Evolutionary conservation across 2,888 invertebrate species (phyloP), one percentile per base, ranked within the genome.

Genomic region (Sphaeridia pumilis): DNA sequence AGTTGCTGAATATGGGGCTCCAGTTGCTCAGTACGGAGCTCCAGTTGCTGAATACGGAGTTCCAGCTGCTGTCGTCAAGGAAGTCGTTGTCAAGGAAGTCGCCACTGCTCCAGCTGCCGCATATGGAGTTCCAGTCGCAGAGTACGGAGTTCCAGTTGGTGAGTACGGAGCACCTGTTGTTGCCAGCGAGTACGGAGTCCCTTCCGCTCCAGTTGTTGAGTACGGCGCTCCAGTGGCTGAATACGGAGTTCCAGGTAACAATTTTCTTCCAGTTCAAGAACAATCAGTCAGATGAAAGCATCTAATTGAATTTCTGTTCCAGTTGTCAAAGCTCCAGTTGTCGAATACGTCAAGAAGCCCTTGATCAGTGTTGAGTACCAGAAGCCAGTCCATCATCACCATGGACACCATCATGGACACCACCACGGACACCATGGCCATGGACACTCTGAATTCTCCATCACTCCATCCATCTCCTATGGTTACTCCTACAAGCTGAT

Each of bases 401-500:
- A 21, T 41, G 41, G 41, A 41, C 41, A 12, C 17, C 41, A 12
- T 41, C 12, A 17, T n/a, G 34, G 10, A 31, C 10, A 10, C 34
- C 20, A 41, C 17, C n/a, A 20, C 12, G 41, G 12, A 14, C 17
- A 20, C 28, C 7, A n/a, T n/a, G 28, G 4, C 46, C 20, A 5
- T 22, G 24, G 44, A n/a, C 44, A 22, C 7, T 21, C 21, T 17
- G 7, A 22, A 10, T 10, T 43, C n/a, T 46, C 46, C 5, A 52
- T 55, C 25, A 48, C 48, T 2, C 57, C 58, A 2, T 57, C 58
- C 4, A 38, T 57, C 12, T 57, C 56, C 14, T 58, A 57, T 28
- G 58, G 58, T 4, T 58, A 52, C 28, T 58, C 58, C 1, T 58
- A 58, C 51, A 58, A 58, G 48, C 38, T 58, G 5, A 51, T 57